phyloP scores from a whole-genome alignment of 2,888 invertebrate genomes.

The Dolomedes plantarius region DNA sequence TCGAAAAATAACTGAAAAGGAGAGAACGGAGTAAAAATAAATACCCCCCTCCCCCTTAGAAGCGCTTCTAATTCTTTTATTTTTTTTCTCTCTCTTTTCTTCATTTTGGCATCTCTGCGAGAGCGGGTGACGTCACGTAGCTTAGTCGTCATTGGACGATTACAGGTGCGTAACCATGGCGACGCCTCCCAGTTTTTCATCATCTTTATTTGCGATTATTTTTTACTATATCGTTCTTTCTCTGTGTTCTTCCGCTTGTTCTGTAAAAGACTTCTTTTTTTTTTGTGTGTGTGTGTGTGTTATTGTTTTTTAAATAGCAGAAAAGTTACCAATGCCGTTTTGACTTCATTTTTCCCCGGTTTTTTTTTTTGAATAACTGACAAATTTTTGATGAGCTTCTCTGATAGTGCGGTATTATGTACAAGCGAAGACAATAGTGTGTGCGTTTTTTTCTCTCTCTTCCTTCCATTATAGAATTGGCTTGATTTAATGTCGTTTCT shows the following conservation, averaged over 20 bases:
- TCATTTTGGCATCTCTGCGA: conserved; percentile 51
- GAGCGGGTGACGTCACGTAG: conserved; percentile 45
- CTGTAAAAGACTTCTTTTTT: conserved; percentile 24
- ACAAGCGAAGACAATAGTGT: background rate
- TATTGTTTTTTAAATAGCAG: background rate
- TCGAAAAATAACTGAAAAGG: conserved; percentile 28
- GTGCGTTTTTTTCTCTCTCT: background rate
- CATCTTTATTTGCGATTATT: conserved; percentile 10
- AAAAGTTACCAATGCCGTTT: background rate
- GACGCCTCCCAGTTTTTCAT: conserved; percentile 36
- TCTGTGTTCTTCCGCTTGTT: conserved; percentile 26
- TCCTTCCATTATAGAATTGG: background rate
- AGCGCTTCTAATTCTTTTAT: conserved; percentile 17
- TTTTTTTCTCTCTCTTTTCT: conserved; percentile 3
- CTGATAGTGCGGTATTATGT: conserved; percentile 2
- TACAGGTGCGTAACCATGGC: conserved; percentile 61
- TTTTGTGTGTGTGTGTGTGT: no score
- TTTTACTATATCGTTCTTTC: conserved; percentile 28
- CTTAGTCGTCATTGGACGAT: conserved; percentile 46
- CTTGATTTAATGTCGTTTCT: background rate
- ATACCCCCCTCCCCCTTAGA: background rate
- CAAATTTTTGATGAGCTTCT: conserved; percentile 12
- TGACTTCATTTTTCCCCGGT: conserved; percentile 3
- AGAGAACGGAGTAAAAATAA: conserved; percentile 35
- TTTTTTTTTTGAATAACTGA: background rate